These are phyloP conservation scores for Pyxicephalus adspersus DNA, from an alignment of 2,113 vertebrate genomes.

Conservation along the genomic window DNA sequence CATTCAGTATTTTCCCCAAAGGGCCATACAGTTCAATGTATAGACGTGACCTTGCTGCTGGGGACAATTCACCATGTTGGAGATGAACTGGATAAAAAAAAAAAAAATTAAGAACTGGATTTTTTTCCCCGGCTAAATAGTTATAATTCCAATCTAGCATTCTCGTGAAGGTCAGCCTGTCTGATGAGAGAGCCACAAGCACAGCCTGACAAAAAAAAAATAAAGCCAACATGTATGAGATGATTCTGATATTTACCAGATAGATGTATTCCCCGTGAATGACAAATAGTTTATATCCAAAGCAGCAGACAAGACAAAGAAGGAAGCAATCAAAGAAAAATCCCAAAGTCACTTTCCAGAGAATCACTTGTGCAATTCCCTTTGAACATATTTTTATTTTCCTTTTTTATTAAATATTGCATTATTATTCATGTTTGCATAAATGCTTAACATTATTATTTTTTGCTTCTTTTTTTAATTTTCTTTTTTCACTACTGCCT, in stretches of 20 bases:
- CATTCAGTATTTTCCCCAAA: slow-evolving; percentile 21
- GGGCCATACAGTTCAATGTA: slow-evolving; percentile 13
- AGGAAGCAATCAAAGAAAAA: slow-evolving; percentile 14
- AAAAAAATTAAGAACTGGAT: not conserved
- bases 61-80: slow-evolving; percentile 8
- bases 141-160: slow-evolving; percentile 54
- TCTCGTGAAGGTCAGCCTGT: slow-evolving; percentile 54
- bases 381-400: not conserved
- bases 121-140: slow-evolving; percentile 48
- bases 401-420: not conserved
- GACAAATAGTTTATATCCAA: slow-evolving; percentile 56
- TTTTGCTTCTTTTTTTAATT: not conserved
- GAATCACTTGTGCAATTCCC: not conserved
- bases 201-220: slow-evolving; percentile 38
- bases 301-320: slow-evolving; percentile 38
- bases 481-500: too few relatives aligned
- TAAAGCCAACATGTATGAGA: slow-evolving; percentile 5
- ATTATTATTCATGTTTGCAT: not conserved
- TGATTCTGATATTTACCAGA: slow-evolving; percentile 53
- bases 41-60: slow-evolving; percentile 38
- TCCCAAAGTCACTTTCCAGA: slow-evolving; percentile 30
- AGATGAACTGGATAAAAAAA: slow-evolving; percentile 6
- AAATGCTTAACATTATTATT: not conserved
- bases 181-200: slow-evolving; percentile 49
- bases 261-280: slow-evolving; percentile 53